Evolutionary conservation across 2,113 vertebrate species (phyloP).

Genomic region (Phrynosoma blainvillii): DNA sequence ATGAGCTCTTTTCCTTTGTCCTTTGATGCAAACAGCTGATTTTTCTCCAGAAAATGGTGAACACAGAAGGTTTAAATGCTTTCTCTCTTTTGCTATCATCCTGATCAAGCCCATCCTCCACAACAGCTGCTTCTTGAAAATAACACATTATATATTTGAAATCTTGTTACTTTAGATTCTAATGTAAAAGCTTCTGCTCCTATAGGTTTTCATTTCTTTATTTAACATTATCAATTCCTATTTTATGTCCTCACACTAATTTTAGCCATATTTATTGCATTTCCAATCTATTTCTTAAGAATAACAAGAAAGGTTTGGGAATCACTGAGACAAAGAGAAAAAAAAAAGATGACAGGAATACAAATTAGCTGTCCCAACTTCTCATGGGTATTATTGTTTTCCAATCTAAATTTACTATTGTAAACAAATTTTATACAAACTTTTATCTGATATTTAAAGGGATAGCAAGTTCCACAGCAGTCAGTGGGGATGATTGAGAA

Average conservation of each 20-base stretch:
- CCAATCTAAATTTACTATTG: too few species aligned
- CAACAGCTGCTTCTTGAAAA: too few species aligned
- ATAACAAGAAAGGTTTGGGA: too few species aligned
- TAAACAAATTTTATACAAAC: too few species aligned
- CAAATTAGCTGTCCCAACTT: background rate
- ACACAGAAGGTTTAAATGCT: too few species aligned
- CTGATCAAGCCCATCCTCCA: too few species aligned
- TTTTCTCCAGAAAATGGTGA: too few species aligned
- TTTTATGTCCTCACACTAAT: background rate
- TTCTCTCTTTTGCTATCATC: too few species aligned
- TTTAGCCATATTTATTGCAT: background rate
- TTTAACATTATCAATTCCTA: background rate
- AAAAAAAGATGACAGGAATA: background rate
- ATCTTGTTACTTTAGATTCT: background rate
- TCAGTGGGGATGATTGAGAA: background rate
- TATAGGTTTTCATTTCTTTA: background rate
- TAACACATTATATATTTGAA: slow-evolving; percentile 1
- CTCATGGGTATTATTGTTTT: too few species aligned
- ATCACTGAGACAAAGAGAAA: too few species aligned
- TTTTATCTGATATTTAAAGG: background rate
- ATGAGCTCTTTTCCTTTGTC: too few species aligned
- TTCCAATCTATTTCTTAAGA: background rate
- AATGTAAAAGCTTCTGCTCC: background rate
- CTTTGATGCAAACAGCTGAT: too few species aligned
- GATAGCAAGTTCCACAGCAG: background rate